Evolutionary conservation across 1,140 invertebrate species (phyloP), one percentile per base, ranked within the genome.

Genomic region (Neodiprion fabricii): DNA sequence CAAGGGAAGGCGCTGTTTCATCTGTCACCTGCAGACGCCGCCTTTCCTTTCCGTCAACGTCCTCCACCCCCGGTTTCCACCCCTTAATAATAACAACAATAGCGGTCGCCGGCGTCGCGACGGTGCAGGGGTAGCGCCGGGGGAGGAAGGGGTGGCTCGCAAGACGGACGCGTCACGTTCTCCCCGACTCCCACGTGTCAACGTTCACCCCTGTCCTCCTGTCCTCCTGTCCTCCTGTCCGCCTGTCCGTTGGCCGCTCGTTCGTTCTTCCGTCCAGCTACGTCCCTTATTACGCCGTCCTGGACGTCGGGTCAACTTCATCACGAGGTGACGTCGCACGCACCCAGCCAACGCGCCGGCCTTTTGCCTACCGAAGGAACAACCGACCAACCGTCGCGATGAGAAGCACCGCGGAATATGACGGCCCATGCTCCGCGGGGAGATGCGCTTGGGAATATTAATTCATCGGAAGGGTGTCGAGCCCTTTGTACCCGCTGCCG

Each of bases 51-150:
- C 85, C 85, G 85, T 88, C 86, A 88, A 86, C 85, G 80, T 85
- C 81, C 81, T 83, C 67, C 17, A 7, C 67, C 14, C 76, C 78
- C 76, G 72, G 66, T 66, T 78, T 72, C 78, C 79, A 82, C 79
- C 81, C 85, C 86, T 87, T 87, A 86, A 87, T 87, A 88, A 88
- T 85, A 88, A 88, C 85, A 88, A 88, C 86, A 87, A 87, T 87
- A 80, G 85, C 85, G 61, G 17, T 14, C 61, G 61, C 76, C 73
- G 81, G 84, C 11, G 81, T 84, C 81, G 82, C 81, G 79, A 82
- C 82, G 84, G 79, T 79, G 74, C 67, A 65, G 73, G 76, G 74
- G 75, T 68, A 78, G 76, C 74, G 49, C 53, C 28, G 72, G 67
- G 48, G 23, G 8, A 10, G 28, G 74, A 72, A 14, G 23, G 76